These are phyloP conservation scores for Elephas maximus DNA, from an alignment of 2,113 vertebrate genomes.

Conservation along the genomic window DNA sequence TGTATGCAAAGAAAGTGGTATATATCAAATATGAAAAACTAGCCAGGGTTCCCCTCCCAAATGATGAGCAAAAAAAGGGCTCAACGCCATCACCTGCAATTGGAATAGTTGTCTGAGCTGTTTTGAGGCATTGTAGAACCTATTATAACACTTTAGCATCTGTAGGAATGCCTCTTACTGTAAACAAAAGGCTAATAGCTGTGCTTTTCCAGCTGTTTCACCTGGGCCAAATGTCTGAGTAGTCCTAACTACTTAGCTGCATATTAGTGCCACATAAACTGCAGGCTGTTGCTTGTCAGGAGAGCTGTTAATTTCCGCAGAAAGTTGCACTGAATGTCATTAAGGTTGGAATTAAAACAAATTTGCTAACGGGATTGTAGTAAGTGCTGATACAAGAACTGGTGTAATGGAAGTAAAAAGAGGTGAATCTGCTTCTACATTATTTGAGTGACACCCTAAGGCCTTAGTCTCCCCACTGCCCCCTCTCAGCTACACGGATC, in stretches of 20 bases:
- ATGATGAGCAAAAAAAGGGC: neutral
- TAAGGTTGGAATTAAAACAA: slow-evolving; percentile 65
- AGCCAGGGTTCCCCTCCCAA: neutral
- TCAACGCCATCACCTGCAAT: neutral
- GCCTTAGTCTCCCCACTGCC: neutral
- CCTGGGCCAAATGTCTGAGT: slow-evolving; percentile 65
- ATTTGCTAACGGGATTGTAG: slow-evolving; percentile 5
- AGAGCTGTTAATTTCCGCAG: slow-evolving; percentile 58
- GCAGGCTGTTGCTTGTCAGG: neutral
- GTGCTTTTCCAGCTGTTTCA: slow-evolving; percentile 65
- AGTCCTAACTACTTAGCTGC: slow-evolving; percentile 56
- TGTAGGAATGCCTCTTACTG: slow-evolving; percentile 1
- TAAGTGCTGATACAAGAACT: neutral
- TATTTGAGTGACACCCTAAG: neutral
- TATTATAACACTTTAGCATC: neutral
- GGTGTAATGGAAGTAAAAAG: slow-evolving; percentile 20
- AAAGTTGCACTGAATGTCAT: slow-evolving; percentile 55
- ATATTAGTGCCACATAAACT: slow-evolving; percentile 56
- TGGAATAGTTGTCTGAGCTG: neutral
- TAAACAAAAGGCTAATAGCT: slow-evolving; percentile 66
- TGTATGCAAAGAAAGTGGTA: neutral
- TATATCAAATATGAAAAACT: neutral
- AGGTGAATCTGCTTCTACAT: neutral
- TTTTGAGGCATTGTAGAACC: neutral
- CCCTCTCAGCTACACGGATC: neutral